Conservation (phyloP, 2,797 vertebrate genomes). For the Leptoclinus maculatus region DNA sequence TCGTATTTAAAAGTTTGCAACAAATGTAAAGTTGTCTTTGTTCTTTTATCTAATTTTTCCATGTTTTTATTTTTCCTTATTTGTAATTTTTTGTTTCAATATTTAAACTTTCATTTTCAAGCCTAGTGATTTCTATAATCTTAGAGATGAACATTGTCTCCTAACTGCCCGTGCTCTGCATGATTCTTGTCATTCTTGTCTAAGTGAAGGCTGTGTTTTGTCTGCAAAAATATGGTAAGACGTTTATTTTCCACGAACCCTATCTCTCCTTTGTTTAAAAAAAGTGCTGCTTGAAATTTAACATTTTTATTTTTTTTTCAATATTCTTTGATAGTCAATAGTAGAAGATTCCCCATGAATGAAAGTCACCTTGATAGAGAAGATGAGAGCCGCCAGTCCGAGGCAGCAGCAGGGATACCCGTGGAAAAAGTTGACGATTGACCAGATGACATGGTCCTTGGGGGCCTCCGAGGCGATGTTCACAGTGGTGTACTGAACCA, state of each 20-base stretch:
- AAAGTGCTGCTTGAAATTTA: no score
- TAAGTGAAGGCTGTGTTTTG: no score
- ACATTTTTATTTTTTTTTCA: no score
- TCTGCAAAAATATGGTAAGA: no score
- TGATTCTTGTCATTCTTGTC: no score
- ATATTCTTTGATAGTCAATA: no score
- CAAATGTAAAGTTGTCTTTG: no score
- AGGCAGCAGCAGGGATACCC: constrained; percentile 35
- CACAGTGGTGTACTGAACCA: constrained; percentile 26
- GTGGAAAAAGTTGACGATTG: constrained; percentile 6
- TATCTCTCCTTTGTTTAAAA: no score
- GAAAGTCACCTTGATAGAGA: constrained; percentile 60
- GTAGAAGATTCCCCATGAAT: neutral
- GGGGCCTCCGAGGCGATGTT: neutral
- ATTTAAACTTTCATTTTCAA: neutral
- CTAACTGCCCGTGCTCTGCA: neutral
- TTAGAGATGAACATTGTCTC: neutral
- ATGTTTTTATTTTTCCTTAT: no score
- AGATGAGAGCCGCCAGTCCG: constrained; percentile 51
- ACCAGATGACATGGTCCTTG: constrained; percentile 62
- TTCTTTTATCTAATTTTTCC: neutral
- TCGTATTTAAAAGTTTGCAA: neutral
- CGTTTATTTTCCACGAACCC: no score
- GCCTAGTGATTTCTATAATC: neutral
- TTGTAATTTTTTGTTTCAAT: neutral